Evolutionary conservation across 2,888 invertebrate species (phyloP).

Genomic region (Lissocephala sabroskyi): DNA sequence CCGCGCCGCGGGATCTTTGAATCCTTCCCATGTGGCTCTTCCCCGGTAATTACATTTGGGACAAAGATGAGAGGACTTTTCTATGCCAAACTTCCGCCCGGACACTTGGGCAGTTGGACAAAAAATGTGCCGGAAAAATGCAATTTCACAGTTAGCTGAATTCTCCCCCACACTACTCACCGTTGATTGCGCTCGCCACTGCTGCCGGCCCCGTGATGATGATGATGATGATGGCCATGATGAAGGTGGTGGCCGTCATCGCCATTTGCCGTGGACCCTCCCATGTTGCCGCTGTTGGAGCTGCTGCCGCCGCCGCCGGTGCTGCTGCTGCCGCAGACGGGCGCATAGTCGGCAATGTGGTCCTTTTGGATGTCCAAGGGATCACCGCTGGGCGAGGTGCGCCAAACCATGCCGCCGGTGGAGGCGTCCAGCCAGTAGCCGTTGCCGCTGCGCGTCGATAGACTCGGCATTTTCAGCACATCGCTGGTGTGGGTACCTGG

Average conservation of each 20-base stretch:
- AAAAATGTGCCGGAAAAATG: constrained; percentile 20
- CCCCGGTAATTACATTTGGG: constrained; percentile 55
- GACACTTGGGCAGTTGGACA: neutral
- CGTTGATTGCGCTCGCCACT: constrained; percentile 62
- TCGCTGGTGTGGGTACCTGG: constrained; percentile 71
- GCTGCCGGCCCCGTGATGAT: constrained; percentile 20
- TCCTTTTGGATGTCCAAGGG: constrained; percentile 72
- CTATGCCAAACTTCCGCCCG: constrained; percentile 1
- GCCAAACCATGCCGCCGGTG: constrained; percentile 72
- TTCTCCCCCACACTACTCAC: constrained; percentile 65
- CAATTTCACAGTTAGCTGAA: constrained; percentile 66
- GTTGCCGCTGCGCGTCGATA: constrained; percentile 70
- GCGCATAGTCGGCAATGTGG: constrained; percentile 73
- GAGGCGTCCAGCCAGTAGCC: constrained; percentile 73
- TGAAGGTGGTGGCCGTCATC: constrained; percentile 19
- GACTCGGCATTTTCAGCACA: constrained; percentile 72
- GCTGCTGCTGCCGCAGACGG: constrained; percentile 67
- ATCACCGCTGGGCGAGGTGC: constrained; percentile 68
- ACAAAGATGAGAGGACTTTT: neutral
- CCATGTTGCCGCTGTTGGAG: constrained; percentile 31
- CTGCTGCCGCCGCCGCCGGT: constrained; percentile 32
- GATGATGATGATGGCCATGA: constrained; percentile 1
- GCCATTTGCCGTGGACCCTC: no score
- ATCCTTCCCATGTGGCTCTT: neutral
- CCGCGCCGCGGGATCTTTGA: no score